These are phyloP conservation scores for Ichneumoninae sp. DNA, from an alignment of 2,888 invertebrate species.

Conservation along the genomic window DNA sequence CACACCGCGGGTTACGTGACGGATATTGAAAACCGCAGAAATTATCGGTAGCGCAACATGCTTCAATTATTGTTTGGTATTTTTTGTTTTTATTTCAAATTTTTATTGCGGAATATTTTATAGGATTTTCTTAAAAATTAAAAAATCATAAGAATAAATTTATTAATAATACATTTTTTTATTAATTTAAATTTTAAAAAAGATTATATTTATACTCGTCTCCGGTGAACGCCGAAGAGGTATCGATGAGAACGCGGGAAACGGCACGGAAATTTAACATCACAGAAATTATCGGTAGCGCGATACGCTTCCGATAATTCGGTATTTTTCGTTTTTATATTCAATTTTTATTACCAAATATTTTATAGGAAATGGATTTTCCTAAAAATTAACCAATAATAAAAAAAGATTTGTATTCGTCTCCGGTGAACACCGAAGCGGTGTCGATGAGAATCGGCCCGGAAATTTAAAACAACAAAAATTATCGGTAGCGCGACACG, in stretches of 20 bases:
- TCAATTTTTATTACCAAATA: background rate
- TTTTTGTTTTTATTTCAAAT: background rate
- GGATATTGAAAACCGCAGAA: conserved; percentile 37
- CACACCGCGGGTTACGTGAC: background rate
- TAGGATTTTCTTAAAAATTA: background rate
- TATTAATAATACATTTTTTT: no score
- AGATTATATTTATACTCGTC: no score
- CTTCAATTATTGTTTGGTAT: background rate
- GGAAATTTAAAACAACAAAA: conserved; percentile 22
- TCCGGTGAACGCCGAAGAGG: background rate
- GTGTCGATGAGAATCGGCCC: background rate
- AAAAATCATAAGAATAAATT: background rate
- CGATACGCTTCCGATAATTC: conserved; percentile 14
- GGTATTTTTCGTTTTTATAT: background rate
- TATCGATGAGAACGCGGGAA: background rate
- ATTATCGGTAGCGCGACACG: conserved; percentile 4
- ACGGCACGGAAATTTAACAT: conserved; percentile 8
- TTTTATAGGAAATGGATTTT: background rate
- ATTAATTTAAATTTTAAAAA: no score
- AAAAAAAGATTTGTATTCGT: background rate
- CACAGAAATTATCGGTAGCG: conserved; percentile 15
- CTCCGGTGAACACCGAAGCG: background rate
- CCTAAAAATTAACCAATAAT: background rate
- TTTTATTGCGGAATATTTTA: background rate
- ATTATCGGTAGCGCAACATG: background rate